These are phyloP conservation scores for Gadus macrocephalus DNA, from an alignment of 2,113 vertebrate genomes.

Conservation along the genomic window DNA sequence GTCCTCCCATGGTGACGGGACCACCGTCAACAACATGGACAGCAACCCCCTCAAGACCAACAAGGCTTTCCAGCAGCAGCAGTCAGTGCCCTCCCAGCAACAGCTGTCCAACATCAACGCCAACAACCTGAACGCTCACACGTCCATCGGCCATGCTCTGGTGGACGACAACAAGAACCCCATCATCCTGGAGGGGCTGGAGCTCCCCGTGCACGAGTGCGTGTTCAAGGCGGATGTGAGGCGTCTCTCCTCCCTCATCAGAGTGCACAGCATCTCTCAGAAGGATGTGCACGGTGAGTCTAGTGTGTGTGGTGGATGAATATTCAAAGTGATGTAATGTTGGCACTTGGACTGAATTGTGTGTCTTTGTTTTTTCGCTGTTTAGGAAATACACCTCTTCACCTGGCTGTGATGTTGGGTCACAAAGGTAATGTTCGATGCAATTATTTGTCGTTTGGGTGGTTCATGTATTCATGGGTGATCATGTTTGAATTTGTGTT, in stretches of 20 bases:
- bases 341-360: too few species aligned
- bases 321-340: too few species aligned
- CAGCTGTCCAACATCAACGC: conserved; percentile 64
- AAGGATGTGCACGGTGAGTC: conserved; percentile 89
- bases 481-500: too few species aligned
- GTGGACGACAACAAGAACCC: conserved; percentile 69
- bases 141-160: conserved; percentile 20
- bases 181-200: conserved; percentile 58
- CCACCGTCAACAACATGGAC: conserved; percentile 53
- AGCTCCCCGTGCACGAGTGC: conserved; percentile 89
- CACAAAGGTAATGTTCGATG: conserved; percentile 84
- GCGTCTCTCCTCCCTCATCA: conserved; percentile 88
- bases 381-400: conserved; percentile 93
- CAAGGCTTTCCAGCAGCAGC: conserved; percentile 67
- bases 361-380: conserved; percentile 9
- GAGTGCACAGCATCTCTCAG: conserved; percentile 89
- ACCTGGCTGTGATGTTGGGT: conserved; percentile 95
- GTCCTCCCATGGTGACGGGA: conserved; percentile 63
- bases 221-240: conserved; percentile 90
- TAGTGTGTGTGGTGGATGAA: not conserved
- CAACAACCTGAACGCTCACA: conserved; percentile 64
- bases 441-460: not conserved
- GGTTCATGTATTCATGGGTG: too few species aligned
- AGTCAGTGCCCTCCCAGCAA: conserved; percentile 52
- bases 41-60: conserved; percentile 64